Base-by-base conservation (phyloP, 2,113 vertebrate genomes). In the Malurus cyaneus region DNA sequence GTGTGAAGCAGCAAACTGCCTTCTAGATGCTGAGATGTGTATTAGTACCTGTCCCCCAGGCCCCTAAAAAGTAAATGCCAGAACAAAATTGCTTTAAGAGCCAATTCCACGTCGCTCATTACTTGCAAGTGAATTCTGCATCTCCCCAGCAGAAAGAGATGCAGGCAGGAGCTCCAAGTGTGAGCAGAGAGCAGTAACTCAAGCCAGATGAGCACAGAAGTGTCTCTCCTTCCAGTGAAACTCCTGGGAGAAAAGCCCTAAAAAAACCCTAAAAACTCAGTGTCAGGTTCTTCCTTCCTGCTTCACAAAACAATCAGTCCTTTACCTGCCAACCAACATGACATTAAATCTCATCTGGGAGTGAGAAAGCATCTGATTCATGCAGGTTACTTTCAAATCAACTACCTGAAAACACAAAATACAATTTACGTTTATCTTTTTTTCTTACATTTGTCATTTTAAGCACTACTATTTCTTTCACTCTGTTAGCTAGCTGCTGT, bases 391-490 rank as follows among this genome's bases (percentile, higher is more conserved):
- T 34, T 92, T 80, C 56, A 76, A 71, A 65, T 42, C 25, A 87
- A 73, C 23, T 56, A 73, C 25, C 25, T 79, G 76, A 65, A 95
- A 95, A 80, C 72, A 86, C 7, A 90, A 84, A 89, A 89, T 53
- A 29, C 34, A 80, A 39, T 39, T 39, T 39, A 39, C 39, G 39
- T 39, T 39, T 39, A 39, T 39, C 39, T 39, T 39, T 39, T 39
- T 39, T 39, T 70, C 18, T 49, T n/a, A 4, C 10, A 41, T 41
- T 86, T 65, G 49, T 31, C 26, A 61, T 61, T 87, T 93, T 74
- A 84, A 93, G 87, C 14, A 92, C 69, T 91, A n/a, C 52, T 93
- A 80, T 72, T 64, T 66, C 61, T 85, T 94, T 86, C 8, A 47
- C 36, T 61, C 9, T 72, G 18, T 44, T 44, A 74, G 19, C 15